Percentiles rank a stretch among this genome's conserved stretches.
Evolutionary conservation across 2,113 vertebrate species (phyloP).

Genomic region (Suricata suricatta): DNA sequence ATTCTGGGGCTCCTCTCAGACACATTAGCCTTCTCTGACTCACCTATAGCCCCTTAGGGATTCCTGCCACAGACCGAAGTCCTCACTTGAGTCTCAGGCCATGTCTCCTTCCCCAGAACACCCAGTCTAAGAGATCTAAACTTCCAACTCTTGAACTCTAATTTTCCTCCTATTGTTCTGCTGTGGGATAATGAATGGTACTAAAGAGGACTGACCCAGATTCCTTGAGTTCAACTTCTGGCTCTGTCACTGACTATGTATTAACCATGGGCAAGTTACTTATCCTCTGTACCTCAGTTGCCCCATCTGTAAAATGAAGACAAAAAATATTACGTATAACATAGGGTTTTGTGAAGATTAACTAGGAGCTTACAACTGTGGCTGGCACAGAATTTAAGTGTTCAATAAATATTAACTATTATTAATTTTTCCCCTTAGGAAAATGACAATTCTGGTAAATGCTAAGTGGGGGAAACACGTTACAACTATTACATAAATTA

Average conservation of each 20-base stretch:
- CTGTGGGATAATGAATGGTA: neutral
- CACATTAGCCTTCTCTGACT: neutral
- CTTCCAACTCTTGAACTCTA: neutral
- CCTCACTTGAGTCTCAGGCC: neutral
- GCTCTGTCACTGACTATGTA: neutral
- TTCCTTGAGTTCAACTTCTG: neutral
- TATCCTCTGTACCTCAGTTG: neutral
- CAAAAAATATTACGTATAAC: neutral
- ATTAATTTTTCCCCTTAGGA: neutral
- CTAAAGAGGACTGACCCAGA: neutral
- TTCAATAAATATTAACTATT: neutral
- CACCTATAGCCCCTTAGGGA: neutral
- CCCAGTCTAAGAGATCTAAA: neutral
- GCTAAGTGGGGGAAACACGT: neutral
- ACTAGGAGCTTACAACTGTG: neutral
- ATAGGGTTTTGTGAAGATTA: neutral
- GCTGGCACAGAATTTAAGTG: neutral
- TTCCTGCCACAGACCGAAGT: neutral
- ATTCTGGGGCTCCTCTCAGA: neutral
- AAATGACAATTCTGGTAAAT: conserved; percentile 22
- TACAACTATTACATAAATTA: neutral
- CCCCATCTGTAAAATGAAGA: neutral
- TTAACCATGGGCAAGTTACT: neutral
- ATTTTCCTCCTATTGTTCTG: neutral
- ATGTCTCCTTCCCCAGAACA: neutral